Base-by-base conservation (phyloP, 2,888 invertebrate species). In the Drosophila anomelani region DNA sequence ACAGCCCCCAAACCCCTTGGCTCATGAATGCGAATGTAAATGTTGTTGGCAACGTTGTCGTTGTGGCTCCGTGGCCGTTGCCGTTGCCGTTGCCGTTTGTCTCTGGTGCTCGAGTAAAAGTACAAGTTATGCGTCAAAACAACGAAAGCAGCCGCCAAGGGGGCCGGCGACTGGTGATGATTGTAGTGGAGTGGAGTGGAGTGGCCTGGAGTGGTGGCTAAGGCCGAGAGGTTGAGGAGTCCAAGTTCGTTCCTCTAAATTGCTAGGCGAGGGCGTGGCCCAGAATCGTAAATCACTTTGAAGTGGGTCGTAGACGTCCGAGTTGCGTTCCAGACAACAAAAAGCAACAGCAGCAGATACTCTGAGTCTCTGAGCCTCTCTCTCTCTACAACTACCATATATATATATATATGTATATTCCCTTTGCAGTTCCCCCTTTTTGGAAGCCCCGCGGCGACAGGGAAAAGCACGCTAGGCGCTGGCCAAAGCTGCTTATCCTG, bases 231-330 rank as follows among this genome's bases (percentile, higher is more conserved):
- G 20, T 57, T 51, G 63, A 58, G 73, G 55, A 76, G 69, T 69
- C 73, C 72, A 76, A 74, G 74, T 75, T 82, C 83, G 77, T 85
- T 88, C 83, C 83, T 82, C 80, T 80, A 90, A 91, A 87, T 91
- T 90, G 91, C 88, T 91, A 90, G 91, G 90, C 88, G 85, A 90
- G 81, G 91, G 91, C 92, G 91, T 92, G 90, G 86, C 91, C 71
- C 77, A 80, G 78, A 89, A 91, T 91, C 92, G 91, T 92, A 92
- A 92, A 92, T 92, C 91, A 92, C 91, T 91, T 92, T 92, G 91
- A 92, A 92, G 92, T 92, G 91, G 92, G 92, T 91, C 91, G 91
- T 88, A 87, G 91, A 80, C 87, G 90, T 87, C 88, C 88, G 82
- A 89, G 87, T 87, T 85, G 76, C 80, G 81, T 81, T 87, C 80